Conservation (phyloP, 2,113 vertebrate species). For the Empidonax traillii region DNA sequence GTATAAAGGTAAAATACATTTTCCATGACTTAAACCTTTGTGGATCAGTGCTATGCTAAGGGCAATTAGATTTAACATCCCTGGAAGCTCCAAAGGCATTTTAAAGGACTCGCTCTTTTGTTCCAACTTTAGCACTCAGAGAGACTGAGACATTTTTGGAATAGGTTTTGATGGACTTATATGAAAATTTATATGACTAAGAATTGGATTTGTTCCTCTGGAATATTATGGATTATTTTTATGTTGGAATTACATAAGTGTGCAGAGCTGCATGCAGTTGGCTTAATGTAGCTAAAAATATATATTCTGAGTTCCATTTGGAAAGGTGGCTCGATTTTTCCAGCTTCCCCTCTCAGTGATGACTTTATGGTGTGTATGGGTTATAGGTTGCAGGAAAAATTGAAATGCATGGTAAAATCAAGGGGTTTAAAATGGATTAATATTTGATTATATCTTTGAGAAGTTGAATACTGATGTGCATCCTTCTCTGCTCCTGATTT, state of each 20-base stretch:
- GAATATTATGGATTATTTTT: slow-evolving; percentile 83
- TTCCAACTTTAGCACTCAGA: slow-evolving; percentile 71
- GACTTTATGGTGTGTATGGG: slow-evolving; percentile 66
- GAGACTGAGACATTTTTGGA: slow-evolving; percentile 79
- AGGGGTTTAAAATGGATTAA: slow-evolving; percentile 59
- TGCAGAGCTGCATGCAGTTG: slow-evolving; percentile 73
- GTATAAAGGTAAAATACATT: slow-evolving; percentile 75
- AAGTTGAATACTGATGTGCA: neutral
- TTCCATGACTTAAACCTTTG: slow-evolving; percentile 76
- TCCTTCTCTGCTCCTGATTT: neutral
- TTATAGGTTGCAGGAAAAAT: slow-evolving; percentile 67
- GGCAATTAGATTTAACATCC: slow-evolving; percentile 79
- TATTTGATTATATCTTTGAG: slow-evolving; percentile 36
- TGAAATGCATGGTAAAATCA: slow-evolving; percentile 54
- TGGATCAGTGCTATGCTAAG: slow-evolving; percentile 62
- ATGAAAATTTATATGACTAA: slow-evolving; percentile 79
- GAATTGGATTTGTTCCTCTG: slow-evolving; percentile 79
- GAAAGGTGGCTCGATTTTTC: slow-evolving; percentile 68
- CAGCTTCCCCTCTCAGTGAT: slow-evolving; percentile 61
- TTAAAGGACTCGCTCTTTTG: slow-evolving; percentile 72
- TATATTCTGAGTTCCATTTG: slow-evolving; percentile 73
- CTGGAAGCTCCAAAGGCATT: slow-evolving; percentile 75
- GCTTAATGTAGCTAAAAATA: slow-evolving; percentile 80
- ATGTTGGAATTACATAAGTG: slow-evolving; percentile 79
- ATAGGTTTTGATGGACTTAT: slow-evolving; percentile 77